These are phyloP conservation scores for Podocnemis expansa DNA, from an alignment of 2,113 vertebrate species.

Conservation along the genomic window DNA sequence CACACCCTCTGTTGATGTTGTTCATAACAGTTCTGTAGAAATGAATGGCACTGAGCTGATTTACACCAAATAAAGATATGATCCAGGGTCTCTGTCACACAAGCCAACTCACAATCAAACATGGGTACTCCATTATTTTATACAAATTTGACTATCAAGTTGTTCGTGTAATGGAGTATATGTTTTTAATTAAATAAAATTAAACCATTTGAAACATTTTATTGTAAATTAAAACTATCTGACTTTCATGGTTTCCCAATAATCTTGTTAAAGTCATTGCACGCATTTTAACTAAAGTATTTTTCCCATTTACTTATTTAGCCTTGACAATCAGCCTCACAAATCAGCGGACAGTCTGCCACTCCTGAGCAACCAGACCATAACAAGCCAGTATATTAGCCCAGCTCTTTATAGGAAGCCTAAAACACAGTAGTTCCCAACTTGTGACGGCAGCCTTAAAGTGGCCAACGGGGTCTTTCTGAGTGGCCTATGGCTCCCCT, in stretches of 20 bases:
- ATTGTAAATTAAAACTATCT: not conserved
- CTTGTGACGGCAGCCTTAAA: too few species aligned
- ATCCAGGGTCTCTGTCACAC: not conserved
- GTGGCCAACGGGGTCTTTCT: too few species aligned
- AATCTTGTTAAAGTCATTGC: not conserved
- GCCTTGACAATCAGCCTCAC: not conserved
- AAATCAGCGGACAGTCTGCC: not conserved
- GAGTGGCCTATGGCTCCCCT: too few species aligned
- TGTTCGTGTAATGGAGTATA: not conserved
- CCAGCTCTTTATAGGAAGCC: not conserved
- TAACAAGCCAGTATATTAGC: not conserved
- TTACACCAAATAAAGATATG: not conserved
- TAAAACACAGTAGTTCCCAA: not conserved
- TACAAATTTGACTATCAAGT: not conserved
- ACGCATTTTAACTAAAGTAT: not conserved
- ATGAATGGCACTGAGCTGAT: fast-evolving
- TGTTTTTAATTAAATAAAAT: not conserved
- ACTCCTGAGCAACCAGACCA: not conserved
- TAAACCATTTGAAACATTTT: not conserved
- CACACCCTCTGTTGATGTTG: not conserved
- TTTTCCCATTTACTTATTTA: not conserved
- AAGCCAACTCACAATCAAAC: not conserved
- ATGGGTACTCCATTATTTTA: not conserved
- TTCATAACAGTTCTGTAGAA: not conserved
- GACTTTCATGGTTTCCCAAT: not conserved